phyloP scores from a whole-genome alignment of 2,113 vertebrate genomes.

The Sturnus vulgaris region DNA sequence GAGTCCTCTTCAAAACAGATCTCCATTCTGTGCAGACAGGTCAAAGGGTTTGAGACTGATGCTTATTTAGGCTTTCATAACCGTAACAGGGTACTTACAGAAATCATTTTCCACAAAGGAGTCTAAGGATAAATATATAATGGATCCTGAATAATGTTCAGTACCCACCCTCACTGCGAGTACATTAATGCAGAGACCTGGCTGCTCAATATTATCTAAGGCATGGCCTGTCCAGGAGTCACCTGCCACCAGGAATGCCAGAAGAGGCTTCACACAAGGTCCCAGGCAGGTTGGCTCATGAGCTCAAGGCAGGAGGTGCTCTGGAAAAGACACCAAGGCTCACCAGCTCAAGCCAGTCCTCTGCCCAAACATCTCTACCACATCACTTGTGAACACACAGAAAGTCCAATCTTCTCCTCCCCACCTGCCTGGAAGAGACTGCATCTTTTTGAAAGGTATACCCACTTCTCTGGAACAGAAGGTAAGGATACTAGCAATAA shows the following conservation, averaged over 20 bases:
- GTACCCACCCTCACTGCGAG: background rate
- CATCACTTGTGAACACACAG: background rate
- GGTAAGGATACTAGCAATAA: background rate
- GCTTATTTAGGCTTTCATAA: conserved; percentile 60
- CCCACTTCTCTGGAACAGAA: background rate
- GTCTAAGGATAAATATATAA: conserved; percentile 59
- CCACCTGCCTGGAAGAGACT: background rate
- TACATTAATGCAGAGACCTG: conserved; percentile 18
- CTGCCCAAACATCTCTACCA: background rate
- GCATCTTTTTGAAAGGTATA: background rate
- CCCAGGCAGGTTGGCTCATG: background rate
- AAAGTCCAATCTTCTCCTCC: background rate
- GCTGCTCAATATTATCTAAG: background rate
- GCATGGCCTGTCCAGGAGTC: background rate
- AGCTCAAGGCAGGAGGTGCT: background rate
- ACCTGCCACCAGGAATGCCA: background rate
- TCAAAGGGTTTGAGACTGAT: conserved; percentile 57
- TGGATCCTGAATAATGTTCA: conserved; percentile 39
- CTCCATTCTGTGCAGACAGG: conserved; percentile 53
- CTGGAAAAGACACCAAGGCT: background rate
- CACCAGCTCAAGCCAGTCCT: background rate
- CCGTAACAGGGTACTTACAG: conserved; percentile 57
- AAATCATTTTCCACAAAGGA: conserved; percentile 57
- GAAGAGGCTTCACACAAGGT: background rate
- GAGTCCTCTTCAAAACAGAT: conserved; percentile 55